These are phyloP conservation scores for Allobates femoralis DNA, from an alignment of 2,797 vertebrate species.

Conservation along the genomic window DNA sequence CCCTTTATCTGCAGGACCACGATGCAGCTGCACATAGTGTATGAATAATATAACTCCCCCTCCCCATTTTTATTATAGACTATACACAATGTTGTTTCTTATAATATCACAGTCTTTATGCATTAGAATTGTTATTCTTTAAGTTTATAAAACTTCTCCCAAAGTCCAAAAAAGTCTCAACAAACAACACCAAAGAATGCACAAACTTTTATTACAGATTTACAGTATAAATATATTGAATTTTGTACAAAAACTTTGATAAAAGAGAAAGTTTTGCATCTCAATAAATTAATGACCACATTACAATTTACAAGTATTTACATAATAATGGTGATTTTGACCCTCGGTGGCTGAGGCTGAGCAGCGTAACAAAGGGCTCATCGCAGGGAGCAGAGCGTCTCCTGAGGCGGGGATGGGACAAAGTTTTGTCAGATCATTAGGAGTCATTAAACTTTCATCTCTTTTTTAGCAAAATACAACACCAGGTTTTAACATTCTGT, in stretches of 20 bases:
- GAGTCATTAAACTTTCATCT: slow-evolving; percentile 12
- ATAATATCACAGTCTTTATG: background rate
- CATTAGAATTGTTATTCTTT: background rate
- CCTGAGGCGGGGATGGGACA: background rate
- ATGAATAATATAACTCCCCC: background rate
- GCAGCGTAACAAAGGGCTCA: background rate
- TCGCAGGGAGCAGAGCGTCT: background rate
- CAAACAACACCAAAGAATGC: background rate
- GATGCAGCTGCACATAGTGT: background rate
- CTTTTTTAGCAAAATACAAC: background rate
- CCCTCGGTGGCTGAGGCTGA: background rate
- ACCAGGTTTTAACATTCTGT: no score
- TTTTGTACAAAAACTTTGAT: background rate
- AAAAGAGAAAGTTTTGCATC: slow-evolving; percentile 16
- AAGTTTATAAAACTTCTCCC: background rate
- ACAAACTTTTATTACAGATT: slow-evolving; percentile 53
- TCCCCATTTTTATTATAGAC: background rate
- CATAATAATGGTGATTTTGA: slow-evolving; percentile 15
- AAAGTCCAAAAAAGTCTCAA: background rate
- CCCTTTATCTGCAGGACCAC: background rate
- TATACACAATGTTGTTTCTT: background rate
- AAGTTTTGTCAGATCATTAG: slow-evolving; percentile 7
- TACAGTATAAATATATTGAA: slow-evolving; percentile 55
- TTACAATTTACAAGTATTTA: slow-evolving; percentile 53
- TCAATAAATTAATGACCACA: slow-evolving; percentile 49